Conservation (phyloP, 2,888 invertebrate genomes). For the Plemyria rubiginata region DNA sequence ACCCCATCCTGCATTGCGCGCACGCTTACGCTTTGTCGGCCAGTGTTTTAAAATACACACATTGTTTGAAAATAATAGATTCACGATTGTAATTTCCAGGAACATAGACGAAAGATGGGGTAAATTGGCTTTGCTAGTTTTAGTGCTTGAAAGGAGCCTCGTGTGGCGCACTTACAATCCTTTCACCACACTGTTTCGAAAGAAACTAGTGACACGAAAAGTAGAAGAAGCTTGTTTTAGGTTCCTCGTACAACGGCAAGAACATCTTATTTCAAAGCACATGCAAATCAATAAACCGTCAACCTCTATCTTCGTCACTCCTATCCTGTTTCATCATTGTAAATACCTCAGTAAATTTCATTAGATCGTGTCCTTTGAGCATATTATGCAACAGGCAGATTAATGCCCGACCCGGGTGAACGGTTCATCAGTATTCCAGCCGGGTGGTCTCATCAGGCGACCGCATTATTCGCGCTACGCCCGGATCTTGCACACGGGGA, state of each 20-base stretch:
- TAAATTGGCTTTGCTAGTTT: too few relatives aligned
- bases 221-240: too few relatives aligned
- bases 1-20: too few relatives aligned
- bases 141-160: too few relatives aligned
- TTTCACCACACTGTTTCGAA: too few relatives aligned
- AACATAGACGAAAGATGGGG: too few relatives aligned
- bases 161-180: too few relatives aligned
- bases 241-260: not conserved
- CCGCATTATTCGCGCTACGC: slow-evolving; percentile 52
- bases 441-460: slow-evolving; percentile 60
- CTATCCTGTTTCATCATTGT: slow-evolving; percentile 15
- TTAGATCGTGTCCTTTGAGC: slow-evolving; percentile 32
- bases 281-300: not conserved
- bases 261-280: not conserved
- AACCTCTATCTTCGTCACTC: not conserved
- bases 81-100: too few relatives aligned
- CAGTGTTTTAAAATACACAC: too few relatives aligned
- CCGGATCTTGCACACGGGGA: slow-evolving; percentile 39
- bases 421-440: slow-evolving; percentile 67
- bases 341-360: slow-evolving; percentile 27
- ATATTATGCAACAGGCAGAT: slow-evolving; percentile 60
- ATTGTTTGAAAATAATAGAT: not conserved
- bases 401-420: slow-evolving; percentile 55
- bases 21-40: too few relatives aligned
- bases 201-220: too few relatives aligned